Base-by-base conservation (phyloP, 2,797 vertebrate genomes). In the Syngnathus acus region DNA sequence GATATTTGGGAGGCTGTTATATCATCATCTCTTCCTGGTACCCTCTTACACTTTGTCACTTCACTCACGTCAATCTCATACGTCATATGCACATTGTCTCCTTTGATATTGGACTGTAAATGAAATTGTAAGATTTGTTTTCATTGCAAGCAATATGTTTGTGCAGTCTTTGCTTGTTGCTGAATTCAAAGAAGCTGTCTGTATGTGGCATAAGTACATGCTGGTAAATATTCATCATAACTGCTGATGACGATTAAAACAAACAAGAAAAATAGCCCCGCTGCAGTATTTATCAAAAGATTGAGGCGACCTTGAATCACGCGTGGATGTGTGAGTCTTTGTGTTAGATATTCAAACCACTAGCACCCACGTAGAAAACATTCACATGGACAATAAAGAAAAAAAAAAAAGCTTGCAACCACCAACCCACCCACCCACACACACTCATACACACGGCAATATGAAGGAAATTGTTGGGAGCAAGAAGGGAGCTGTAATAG, bases 1-100 rank as follows among this genome's bases (percentile, higher is more conserved):
- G 66, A 82, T 84, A 75, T 84, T 74, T 81, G 82, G 78, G 72
- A 72, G 68, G 70, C 65, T 75, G 68, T 86, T 87, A 82, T 62
- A 42, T 85, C 87, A 84, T 77, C 65, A 1, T 42, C 75, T 75
- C 75, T 73, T 82, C 66, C 68, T 70, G 74, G 75, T 74, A 80
- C 75, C 37, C 69, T 77, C 70, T 69, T 74, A 40, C 72, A 68
- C 78, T 80, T 70, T 53, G 65, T 72, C 66, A 65, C 51, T 6
- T 16, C 62, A 69, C 68, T 78, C 62, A 69, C 68, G 76, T 72
- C 65, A 38, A 66, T 76, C 50, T 38, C 45, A 63, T 79, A 74
- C 70, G 72, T 40, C 47, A 32, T 65, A 21, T 32, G 8, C 47
- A 62, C 64, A 17, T 10, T 48, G 6, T 62, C 21, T 60, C 62